Evolutionary conservation across 2,888 invertebrate genomes (phyloP).

Genomic region (Drosophila sordidapex): DNA sequence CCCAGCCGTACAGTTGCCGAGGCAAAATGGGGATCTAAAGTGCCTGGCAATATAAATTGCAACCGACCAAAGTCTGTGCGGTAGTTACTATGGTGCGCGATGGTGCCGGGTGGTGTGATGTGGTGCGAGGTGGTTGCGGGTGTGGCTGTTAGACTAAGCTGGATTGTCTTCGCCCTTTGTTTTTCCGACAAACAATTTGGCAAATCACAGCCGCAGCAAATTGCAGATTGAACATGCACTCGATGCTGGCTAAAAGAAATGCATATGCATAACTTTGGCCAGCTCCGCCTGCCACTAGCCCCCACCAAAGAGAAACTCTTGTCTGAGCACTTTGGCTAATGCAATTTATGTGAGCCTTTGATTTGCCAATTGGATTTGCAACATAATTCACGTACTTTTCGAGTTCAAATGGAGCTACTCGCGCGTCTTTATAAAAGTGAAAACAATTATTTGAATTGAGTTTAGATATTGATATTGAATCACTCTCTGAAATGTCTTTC

Average conservation of each 20-base stretch:
- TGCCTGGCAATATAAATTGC: conserved; percentile 62
- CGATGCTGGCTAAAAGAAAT: conserved; percentile 37
- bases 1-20: conserved; percentile 53
- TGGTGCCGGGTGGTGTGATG: conserved; percentile 10
- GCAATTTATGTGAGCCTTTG: conserved; percentile 68
- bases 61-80: neutral
- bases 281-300: neutral
- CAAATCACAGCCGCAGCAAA: conserved; percentile 66
- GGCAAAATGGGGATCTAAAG: conserved; percentile 19
- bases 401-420: conserved; percentile 32
- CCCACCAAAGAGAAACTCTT: neutral
- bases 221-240: conserved; percentile 59
- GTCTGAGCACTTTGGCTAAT: conserved; percentile 37
- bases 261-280: conserved; percentile 70
- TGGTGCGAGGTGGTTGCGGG: conserved; percentile 27
- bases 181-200: conserved; percentile 70
- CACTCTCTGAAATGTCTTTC: conserved; percentile 4
- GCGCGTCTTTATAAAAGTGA: conserved; percentile 3
- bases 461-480: conserved; percentile 10
- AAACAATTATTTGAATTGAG: conserved; percentile 37
- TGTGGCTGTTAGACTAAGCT: conserved; percentile 47
- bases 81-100: conserved; percentile 2
- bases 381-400: conserved; percentile 50
- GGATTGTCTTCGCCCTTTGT: conserved; percentile 57
- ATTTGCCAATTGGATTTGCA: conserved; percentile 70